These are phyloP conservation scores for Stichopus horrens DNA, from an alignment of 53 echinoderm and acorn worm species.

Conservation along the genomic window DNA sequence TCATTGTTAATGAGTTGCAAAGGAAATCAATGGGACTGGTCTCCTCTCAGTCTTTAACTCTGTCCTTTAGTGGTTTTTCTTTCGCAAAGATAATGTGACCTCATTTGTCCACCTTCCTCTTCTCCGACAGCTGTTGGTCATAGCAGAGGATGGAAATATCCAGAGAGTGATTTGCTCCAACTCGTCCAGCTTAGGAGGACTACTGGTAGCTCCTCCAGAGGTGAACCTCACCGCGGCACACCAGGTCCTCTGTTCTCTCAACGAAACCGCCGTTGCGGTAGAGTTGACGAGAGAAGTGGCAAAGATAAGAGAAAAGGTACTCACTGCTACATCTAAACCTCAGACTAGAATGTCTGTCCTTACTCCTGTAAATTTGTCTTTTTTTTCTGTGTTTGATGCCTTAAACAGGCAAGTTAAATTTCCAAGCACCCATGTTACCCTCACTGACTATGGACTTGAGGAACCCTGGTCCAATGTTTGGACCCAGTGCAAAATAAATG, in stretches of 20 bases:
- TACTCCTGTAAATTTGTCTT: background rate
- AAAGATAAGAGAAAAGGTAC: conserved; percentile 30
- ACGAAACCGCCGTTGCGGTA: conserved; percentile 37
- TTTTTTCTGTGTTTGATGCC: background rate
- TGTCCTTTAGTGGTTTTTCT: too few relatives aligned
- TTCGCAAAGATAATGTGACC: too few relatives aligned
- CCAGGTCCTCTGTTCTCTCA: conserved; percentile 62
- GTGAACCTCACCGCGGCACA: conserved; percentile 57
- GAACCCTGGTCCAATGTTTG: too few relatives aligned
- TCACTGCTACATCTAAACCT: too few relatives aligned
- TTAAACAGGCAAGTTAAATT: background rate
- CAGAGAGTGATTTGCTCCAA: conserved; percentile 52
- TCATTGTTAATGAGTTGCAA: too few relatives aligned
- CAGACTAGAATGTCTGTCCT: background rate
- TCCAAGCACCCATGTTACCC: too few relatives aligned
- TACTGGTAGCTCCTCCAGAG: conserved; percentile 51
- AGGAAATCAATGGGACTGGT: too few relatives aligned
- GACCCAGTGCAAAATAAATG: too few relatives aligned
- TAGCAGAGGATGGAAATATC: conserved; percentile 31
- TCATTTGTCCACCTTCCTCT: too few relatives aligned
- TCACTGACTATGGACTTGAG: too few relatives aligned
- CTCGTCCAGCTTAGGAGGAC: conserved; percentile 11
- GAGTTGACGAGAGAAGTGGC: conserved; percentile 59
- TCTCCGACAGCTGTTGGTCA: conserved; percentile 32
- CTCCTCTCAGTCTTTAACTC: too few relatives aligned